Evolutionary conservation across 2,797 vertebrate genomes (phyloP), one percentile per base, ranked within the genome.

Genomic region (Pristis pectinata): DNA sequence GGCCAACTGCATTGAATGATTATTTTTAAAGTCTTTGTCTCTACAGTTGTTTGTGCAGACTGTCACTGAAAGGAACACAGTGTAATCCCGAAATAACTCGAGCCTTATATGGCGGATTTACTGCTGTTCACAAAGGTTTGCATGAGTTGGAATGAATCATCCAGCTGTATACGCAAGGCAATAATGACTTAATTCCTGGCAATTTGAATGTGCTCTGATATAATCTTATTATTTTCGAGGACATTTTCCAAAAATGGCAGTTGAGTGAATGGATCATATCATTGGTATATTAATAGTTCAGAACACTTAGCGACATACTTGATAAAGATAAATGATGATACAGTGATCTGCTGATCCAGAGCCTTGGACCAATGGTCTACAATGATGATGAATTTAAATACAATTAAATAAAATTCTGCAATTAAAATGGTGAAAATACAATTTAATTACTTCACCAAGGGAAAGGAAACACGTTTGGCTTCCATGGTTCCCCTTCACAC

Each of bases 231-330:
- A 67, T 76, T 19, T 76, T 56, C 70, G 24, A 94, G 70, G 70
- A 74, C 70, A 22, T 74, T 94, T 94, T 74, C 92, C 92, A 76
- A 94, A 94, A 94, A 94, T 94, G 92, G 92, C 24, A 74, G 92
- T 94, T 74, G 92, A 53, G 44, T 53, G 44, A 76, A 30, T 53
- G 49, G 70, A 94, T n/a, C 27, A n/a, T n/a, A 94, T 76, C 44
- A 34, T 49, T 41, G 3, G 67, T 53, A 19, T 72, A 76, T 72
- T 76, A n/a, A 67, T 94, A 74, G 24, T 53, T 30, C 70, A 53
- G 1, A n/a, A 70, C 37, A 56, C 70, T 34, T 89, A 59, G n/a
- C 0, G 53, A 30, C 10, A n/a, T 56, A 56, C 24, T 7, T 59
- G 13, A 59, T 53, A 89, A 30, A n/a, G 15, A 44, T 80, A 74